phyloP scores from a whole-genome alignment of 2,888 invertebrate species.

The Oeneis ivallda region DNA sequence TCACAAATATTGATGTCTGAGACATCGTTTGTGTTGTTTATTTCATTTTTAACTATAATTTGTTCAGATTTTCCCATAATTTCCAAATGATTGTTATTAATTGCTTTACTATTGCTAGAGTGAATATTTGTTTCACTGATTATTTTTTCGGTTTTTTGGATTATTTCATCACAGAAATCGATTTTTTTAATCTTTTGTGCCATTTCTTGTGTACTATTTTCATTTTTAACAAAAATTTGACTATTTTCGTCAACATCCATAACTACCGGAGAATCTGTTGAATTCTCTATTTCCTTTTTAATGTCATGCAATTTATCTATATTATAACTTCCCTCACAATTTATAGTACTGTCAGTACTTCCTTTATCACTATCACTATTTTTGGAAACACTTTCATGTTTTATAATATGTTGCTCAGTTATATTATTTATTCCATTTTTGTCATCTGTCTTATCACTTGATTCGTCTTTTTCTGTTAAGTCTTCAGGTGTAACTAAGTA shows the following conservation, averaged over 20 bases:
- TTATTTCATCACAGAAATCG: background rate
- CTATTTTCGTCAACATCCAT: background rate
- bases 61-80: background rate
- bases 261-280: background rate
- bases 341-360: background rate
- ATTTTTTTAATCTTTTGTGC: background rate
- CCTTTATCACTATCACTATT: background rate
- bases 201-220: background rate
- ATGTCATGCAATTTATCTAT: background rate
- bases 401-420: background rate
- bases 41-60: background rate
- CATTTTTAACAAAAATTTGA: background rate
- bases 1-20: background rate
- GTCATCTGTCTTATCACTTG: slow-evolving; percentile 30
- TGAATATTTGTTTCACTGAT: background rate
- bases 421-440: background rate
- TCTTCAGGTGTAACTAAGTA: slow-evolving; percentile 59
- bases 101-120: background rate
- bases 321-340: background rate
- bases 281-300: background rate
- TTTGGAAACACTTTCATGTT: background rate
- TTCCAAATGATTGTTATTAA: background rate
- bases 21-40: background rate
- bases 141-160: background rate
- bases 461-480: slow-evolving; percentile 41